Evolutionary conservation across 2,797 vertebrate species (phyloP).

Genomic region (Otolemur crassicaudatus): DNA sequence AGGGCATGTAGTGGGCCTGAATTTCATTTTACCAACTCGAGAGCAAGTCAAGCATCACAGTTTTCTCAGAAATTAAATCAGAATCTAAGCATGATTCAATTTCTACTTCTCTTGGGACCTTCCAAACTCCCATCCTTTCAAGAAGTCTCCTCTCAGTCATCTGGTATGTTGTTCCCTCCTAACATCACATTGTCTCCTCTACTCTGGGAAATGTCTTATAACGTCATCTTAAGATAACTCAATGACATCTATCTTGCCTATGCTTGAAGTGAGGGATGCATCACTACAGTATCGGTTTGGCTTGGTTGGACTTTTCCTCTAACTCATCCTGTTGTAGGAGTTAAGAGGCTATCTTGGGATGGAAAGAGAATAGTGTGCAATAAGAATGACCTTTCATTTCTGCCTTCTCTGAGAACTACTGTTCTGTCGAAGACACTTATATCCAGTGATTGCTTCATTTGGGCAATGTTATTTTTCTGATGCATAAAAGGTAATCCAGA

Average conservation of each 20-base stretch:
- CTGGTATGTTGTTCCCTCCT: background rate
- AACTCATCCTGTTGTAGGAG: background rate
- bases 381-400: background rate
- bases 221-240: background rate
- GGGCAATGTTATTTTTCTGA: background rate
- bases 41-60: background rate
- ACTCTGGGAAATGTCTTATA: background rate
- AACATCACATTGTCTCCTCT: background rate
- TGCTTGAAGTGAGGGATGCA: background rate
- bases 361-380: background rate
- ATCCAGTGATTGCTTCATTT: background rate
- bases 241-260: background rate
- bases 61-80: background rate
- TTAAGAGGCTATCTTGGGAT: background rate
- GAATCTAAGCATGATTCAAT: background rate
- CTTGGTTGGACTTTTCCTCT: background rate
- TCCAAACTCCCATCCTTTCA: background rate
- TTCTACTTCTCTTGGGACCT: background rate
- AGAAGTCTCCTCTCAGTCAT: background rate
- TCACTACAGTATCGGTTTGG: background rate
- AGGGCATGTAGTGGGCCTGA: background rate
- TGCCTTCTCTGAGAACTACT: background rate
- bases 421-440: background rate
- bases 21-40: background rate
- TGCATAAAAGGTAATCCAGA: conserved; percentile 41